phyloP scores from a whole-genome alignment of 1,140 invertebrate genomes.

The Branchinecta lynchi region DNA sequence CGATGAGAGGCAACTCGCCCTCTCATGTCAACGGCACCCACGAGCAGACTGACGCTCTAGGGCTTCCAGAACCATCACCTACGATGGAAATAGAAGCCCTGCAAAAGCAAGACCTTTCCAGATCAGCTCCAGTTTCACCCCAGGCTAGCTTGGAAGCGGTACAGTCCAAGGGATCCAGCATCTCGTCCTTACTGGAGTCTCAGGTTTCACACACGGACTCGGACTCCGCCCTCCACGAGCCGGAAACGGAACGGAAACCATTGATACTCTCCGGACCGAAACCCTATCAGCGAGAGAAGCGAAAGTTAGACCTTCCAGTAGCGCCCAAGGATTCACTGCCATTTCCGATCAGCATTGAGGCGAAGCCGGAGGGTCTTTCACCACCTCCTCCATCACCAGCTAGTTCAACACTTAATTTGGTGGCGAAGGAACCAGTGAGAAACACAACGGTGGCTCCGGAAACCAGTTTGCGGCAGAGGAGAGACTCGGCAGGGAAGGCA shows the following conservation, averaged over 20 bases:
- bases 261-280: not conserved
- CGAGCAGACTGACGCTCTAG: no score
- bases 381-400: not conserved
- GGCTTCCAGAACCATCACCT: no score
- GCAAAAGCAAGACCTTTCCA: no score
- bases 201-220: conserved; percentile 8
- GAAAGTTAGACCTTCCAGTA: not conserved
- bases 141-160: not conserved
- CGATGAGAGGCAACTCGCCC: no score
- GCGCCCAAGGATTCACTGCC: not conserved
- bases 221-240: not conserved
- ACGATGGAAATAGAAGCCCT: no score
- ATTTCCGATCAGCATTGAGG: not conserved
- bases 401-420: not conserved
- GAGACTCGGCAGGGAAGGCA: not conserved
- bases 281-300: not conserved
- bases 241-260: not conserved
- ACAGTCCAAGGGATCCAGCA: not conserved
- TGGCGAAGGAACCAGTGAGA: no score
- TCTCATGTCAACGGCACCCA: no score
- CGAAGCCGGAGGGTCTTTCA: not conserved
- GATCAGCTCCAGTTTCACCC: not conserved
- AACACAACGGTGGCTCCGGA: no score
- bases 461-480: not conserved
- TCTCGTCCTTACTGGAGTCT: not conserved